phyloP scores from a whole-genome alignment of 2,888 invertebrate species.

The Mayetiola destructor region DNA sequence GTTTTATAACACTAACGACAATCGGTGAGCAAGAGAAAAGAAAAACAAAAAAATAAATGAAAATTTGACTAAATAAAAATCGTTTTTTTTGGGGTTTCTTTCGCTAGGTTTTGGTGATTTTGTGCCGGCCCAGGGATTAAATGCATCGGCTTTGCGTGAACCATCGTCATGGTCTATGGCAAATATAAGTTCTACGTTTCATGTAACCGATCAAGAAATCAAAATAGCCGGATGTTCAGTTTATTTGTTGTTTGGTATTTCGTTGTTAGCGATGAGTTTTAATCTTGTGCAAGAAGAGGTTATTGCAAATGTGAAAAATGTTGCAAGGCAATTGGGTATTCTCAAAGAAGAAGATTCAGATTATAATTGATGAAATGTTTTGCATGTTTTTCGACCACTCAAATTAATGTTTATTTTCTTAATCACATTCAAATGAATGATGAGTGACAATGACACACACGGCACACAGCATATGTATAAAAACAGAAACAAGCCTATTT shows the following conservation, averaged over 20 bases:
- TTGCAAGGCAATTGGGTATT: slow-evolving; percentile 75
- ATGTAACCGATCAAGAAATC: slow-evolving; percentile 27
- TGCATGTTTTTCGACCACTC: no score
- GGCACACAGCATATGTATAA: no score
- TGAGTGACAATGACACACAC: background rate
- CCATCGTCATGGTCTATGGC: background rate
- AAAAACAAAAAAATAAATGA: background rate
- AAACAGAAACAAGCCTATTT: no score
- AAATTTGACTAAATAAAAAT: slow-evolving; percentile 8
- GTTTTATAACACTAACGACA: slow-evolving; percentile 84
- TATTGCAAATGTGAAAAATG: slow-evolving; percentile 70
- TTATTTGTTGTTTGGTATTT: slow-evolving; percentile 87
- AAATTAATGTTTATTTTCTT: no score
- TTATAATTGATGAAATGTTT: slow-evolving; percentile 29
- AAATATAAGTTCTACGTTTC: background rate
- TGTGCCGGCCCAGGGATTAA: slow-evolving; percentile 59
- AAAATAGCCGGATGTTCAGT: slow-evolving; percentile 74
- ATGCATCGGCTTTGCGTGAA: slow-evolving; percentile 17
- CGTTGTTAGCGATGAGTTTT: slow-evolving; percentile 89
- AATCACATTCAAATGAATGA: background rate
- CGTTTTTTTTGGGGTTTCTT: slow-evolving; percentile 7
- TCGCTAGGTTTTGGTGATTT: slow-evolving; percentile 71
- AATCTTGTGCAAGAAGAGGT: slow-evolving; percentile 92
- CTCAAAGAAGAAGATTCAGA: slow-evolving; percentile 59
- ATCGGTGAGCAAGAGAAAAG: slow-evolving; percentile 41